A percentile compares a stretch with the other conserved stretches of the same genome.
Conservation (phyloP, 2,888 invertebrate genomes). For the Dugesia japonica region DNA sequence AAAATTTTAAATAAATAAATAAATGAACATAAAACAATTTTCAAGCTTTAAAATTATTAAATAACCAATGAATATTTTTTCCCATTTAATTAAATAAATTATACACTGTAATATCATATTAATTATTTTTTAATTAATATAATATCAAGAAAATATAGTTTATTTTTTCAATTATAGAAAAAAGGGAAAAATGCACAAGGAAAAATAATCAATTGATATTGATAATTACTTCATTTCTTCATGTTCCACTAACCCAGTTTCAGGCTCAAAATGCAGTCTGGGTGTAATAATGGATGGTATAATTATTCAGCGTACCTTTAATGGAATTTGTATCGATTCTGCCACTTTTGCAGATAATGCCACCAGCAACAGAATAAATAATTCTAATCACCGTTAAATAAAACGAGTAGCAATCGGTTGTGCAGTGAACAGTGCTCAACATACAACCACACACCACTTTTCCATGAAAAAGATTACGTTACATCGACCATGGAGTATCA, state of each 20-base stretch:
- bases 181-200: background rate
- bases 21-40: no score
- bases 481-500: slow-evolving; percentile 20
- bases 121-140: no score
- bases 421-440: background rate
- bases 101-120: no score
- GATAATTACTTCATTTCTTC: background rate
- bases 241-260: slow-evolving; percentile 20
- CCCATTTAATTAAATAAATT: no score
- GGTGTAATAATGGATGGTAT: slow-evolving; percentile 10
- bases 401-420: background rate
- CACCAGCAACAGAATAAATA: background rate
- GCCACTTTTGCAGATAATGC: slow-evolving; percentile 16
- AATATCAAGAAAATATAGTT: no score
- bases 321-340: slow-evolving; percentile 14
- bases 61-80: no score
- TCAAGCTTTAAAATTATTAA: no score
- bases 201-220: background rate
- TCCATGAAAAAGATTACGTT: background rate
- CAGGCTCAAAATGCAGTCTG: slow-evolving; percentile 14
- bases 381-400: background rate
- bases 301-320: slow-evolving; percentile 7
- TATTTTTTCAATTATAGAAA: no score
- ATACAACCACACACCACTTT: background rate
- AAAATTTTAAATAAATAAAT: no score